Base-by-base conservation (phyloP, 2,797 vertebrate genomes). In the Chaetodon trifasciatus region DNA sequence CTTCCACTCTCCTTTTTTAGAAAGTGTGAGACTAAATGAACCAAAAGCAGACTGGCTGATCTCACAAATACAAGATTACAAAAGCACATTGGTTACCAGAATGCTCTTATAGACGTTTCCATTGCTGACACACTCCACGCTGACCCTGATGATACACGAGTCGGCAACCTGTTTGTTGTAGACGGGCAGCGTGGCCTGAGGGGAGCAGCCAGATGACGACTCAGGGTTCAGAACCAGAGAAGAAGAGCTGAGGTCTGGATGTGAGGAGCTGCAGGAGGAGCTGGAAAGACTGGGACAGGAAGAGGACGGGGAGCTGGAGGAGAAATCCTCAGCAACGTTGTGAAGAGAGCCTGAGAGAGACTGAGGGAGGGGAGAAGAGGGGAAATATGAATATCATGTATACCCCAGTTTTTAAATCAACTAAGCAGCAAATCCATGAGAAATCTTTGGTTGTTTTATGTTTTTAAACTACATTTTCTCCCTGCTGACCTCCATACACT, bases 51-150 rank as follows among this genome's bases (percentile, higher is more conserved):
- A 13, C 40, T 11, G 56, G 24, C 63, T 74, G 49, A 66, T 23
- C 8, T 72, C 40, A 32, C 15, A 42, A 12, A 47, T 6, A 60
- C 21, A 6, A 9, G 1, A 42, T 23, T 11, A 47, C n/a, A 16
- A 15, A 64, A 69, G 64, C 21, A 0, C 1, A 0, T 17, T 16
- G 56, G 95, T 95, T 78, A 98, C 97, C 96, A 97, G 86, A 64
- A 98, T 97, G 94, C 97, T 98, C 86, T 97, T 97, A 80, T 98
- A 98, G 73, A 98, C 70, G 64, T 97, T 97, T 32, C 97, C 96
- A 0, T 95, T 96, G 92, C 91, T 93, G 71, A 95, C 90, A 0
- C 92, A 92, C 81, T 96, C 93, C 61, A 98, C 91, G 17, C 96
- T 97, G 94, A 98, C 95, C 42, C 96, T 93, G 83, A 98, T 90